These are phyloP conservation scores for Octodon degus DNA, from an alignment of 2,113 vertebrate species.

Conservation along the genomic window DNA sequence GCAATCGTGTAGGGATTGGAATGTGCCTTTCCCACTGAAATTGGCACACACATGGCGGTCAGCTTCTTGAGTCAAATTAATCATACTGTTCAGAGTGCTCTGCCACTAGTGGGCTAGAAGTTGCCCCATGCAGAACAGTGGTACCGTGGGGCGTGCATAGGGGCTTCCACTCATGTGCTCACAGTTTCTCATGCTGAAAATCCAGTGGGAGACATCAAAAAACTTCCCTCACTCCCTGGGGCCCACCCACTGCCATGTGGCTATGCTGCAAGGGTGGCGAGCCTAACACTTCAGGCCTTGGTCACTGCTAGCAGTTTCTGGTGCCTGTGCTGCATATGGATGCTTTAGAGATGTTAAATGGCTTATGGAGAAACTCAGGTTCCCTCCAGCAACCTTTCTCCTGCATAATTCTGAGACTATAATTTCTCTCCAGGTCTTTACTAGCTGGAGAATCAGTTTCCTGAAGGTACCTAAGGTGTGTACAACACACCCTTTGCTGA, in stretches of 20 bases:
- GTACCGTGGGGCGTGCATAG: fast-evolving
- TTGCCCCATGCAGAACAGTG: not conserved
- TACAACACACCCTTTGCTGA: not conserved
- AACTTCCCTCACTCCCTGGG: not conserved
- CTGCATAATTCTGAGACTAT: not conserved
- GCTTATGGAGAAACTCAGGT: not conserved
- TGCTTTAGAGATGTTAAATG: fast-evolving
- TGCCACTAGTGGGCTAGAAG: fast-evolving
- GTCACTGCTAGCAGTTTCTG: not conserved
- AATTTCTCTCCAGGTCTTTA: not conserved
- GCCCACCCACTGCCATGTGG: no score
- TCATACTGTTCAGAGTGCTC: fast-evolving
- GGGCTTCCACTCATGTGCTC: not conserved
- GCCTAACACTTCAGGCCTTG: not conserved
- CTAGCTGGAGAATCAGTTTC: not conserved
- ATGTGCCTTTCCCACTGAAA: not conserved
- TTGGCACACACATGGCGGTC: not conserved
- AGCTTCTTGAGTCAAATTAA: not conserved
- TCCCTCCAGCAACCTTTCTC: not conserved
- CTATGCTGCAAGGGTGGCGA: no score
- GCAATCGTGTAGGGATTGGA: not conserved
- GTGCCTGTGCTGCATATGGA: not conserved
- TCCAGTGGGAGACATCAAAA: not conserved
- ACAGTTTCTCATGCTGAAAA: not conserved
- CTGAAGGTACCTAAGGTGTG: fast-evolving